A percentile compares a stretch with the other conserved stretches of the same genome.
These are phyloP conservation scores for Myotis pilosus DNA, from an alignment of 2,797 vertebrate genomes.

Conservation along the genomic window DNA sequence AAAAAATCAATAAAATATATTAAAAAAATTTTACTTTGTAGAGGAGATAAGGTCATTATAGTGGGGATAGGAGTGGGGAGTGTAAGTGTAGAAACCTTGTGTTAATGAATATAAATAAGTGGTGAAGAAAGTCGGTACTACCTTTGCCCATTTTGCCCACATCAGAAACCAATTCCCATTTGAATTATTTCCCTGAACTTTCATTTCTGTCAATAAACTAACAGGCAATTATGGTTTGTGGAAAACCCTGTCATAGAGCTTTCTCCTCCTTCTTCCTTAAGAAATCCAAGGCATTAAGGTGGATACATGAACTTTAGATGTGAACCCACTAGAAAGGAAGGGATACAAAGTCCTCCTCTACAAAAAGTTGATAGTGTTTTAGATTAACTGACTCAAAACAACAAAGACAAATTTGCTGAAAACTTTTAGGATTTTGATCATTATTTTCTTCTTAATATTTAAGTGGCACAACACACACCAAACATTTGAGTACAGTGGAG, in stretches of 20 bases:
- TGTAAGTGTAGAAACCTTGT: neutral
- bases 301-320: neutral
- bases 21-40: neutral
- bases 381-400: conserved; percentile 3
- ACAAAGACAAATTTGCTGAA: neutral
- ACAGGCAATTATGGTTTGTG: neutral
- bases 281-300: neutral
- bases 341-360: neutral
- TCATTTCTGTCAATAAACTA: too few species aligned
- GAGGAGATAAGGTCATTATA: neutral
- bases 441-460: neutral
- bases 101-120: neutral
- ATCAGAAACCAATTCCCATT: neutral
- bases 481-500: neutral
- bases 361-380: neutral
- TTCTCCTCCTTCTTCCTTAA: neutral
- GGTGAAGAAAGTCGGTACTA: neutral
- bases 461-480: neutral
- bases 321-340: neutral
- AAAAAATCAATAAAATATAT: too few species aligned
- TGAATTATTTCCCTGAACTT: neutral
- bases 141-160: neutral
- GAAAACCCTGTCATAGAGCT: neutral
- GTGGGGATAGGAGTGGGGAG: too few species aligned
- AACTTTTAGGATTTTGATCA: neutral